A percentile compares a stretch with the other conserved stretches of the same genome.
Evolutionary conservation across 2,888 invertebrate species (phyloP).

Genomic region (Temnothorax ravouxi): DNA sequence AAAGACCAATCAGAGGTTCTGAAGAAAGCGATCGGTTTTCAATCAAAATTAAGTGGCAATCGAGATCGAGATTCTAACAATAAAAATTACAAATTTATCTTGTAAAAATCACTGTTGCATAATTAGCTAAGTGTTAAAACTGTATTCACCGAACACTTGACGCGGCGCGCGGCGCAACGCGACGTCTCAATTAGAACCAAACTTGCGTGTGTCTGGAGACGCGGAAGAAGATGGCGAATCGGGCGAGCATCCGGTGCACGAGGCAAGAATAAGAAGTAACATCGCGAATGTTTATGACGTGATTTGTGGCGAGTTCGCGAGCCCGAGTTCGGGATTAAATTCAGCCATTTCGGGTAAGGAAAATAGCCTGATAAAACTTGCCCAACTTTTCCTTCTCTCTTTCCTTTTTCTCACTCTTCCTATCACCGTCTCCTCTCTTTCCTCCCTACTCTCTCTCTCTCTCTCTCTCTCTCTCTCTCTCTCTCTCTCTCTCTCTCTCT

Average conservation of each 20-base stretch:
- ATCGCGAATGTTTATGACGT: constrained; percentile 84
- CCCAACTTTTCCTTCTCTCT: constrained; percentile 78
- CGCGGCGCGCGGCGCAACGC: too few relatives aligned
- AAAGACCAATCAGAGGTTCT: background rate
- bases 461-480: constrained; percentile 17
- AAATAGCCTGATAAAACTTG: constrained; percentile 84
- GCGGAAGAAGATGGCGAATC: constrained; percentile 40
- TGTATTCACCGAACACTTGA: background rate
- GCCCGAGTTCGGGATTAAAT: constrained; percentile 84
- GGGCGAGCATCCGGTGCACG: constrained; percentile 32
- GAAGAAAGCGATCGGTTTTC: background rate
- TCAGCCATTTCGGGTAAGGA: constrained; percentile 83
- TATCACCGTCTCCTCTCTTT: background rate
- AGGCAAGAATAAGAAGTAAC: constrained; percentile 76
- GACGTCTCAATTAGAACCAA: background rate
- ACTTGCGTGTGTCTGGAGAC: background rate
- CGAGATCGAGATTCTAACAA: background rate
- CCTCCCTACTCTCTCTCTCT: background rate
- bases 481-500: constrained; percentile 7
- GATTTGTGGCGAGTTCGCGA: constrained; percentile 83
- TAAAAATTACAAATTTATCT: background rate
- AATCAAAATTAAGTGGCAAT: background rate
- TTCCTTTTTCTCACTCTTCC: background rate
- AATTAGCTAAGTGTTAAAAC: background rate
- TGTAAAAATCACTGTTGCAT: background rate